phyloP scores from a whole-genome alignment of 1,140 invertebrate genomes.

The Uloborus diversus region DNA sequence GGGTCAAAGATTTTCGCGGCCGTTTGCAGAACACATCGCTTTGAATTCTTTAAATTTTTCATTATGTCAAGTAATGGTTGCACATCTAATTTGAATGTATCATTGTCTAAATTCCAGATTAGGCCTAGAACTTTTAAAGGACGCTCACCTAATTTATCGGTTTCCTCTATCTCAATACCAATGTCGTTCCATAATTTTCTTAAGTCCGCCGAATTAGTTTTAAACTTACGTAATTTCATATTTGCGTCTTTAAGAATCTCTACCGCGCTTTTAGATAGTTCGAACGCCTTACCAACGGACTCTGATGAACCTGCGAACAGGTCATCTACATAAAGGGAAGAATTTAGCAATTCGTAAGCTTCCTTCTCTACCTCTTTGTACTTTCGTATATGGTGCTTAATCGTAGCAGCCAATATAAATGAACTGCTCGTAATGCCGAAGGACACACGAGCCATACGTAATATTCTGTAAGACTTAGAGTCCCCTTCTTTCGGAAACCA shows the following conservation, averaged over 20 bases:
- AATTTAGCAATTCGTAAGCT: not conserved
- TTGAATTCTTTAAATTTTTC: too few relatives aligned
- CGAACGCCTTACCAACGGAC: not conserved
- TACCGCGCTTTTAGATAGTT: not conserved
- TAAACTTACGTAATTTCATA: constrained; percentile 15
- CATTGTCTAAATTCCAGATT: not conserved
- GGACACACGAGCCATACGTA: not conserved
- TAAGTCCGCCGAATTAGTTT: not conserved
- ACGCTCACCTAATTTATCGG: too few relatives aligned
- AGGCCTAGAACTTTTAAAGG: not conserved
- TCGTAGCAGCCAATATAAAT: not conserved
- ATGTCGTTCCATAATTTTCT: not conserved
- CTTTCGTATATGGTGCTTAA: not conserved
- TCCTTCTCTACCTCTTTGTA: not conserved
- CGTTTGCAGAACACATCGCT: too few relatives aligned
- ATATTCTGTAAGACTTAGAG: not conserved
- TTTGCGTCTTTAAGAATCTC: not conserved
- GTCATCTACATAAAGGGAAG: not conserved
- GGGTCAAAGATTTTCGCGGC: not conserved
- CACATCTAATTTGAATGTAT: not conserved
- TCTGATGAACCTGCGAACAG: not conserved
- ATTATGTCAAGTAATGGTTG: constrained; percentile 16
- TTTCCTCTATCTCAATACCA: not conserved
- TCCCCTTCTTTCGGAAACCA: not conserved
- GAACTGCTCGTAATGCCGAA: not conserved